phyloP scores from a whole-genome alignment of 1,140 invertebrate genomes.

The Drosophila chauvacae region DNA sequence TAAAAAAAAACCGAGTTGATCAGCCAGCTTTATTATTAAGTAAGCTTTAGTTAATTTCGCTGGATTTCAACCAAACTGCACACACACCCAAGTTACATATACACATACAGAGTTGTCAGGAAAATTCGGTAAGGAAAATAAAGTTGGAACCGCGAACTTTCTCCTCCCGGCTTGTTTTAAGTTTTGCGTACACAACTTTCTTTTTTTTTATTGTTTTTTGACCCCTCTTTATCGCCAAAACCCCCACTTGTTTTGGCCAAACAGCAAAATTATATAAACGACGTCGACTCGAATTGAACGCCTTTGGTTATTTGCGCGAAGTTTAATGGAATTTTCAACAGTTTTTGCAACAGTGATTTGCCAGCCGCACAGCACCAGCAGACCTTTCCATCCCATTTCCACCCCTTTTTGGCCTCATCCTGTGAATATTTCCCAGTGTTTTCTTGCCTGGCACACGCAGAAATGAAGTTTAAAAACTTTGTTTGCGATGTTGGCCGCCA shows the following conservation, averaged over 20 bases:
- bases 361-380: slow-evolving; percentile 44
- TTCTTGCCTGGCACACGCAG: slow-evolving; percentile 23
- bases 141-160: slow-evolving; percentile 12
- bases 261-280: slow-evolving; percentile 77
- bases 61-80: slow-evolving; percentile 24
- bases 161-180: slow-evolving; percentile 53
- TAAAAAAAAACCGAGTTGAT: slow-evolving; percentile 5
- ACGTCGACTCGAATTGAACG: slow-evolving; percentile 81
- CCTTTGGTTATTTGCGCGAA: slow-evolving; percentile 81
- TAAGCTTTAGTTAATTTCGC: slow-evolving; percentile 65
- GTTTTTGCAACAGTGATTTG: slow-evolving; percentile 79
- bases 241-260: slow-evolving; percentile 62
- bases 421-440: slow-evolving; percentile 43
- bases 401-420: slow-evolving; percentile 8
- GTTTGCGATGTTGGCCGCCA: slow-evolving; percentile 32
- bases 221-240: slow-evolving; percentile 21
- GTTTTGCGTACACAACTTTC: slow-evolving; percentile 65
- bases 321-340: slow-evolving; percentile 83
- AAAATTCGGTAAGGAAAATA: background rate
- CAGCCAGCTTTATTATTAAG: slow-evolving; percentile 59
- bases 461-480: slow-evolving; percentile 63
- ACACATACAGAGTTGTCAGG: background rate
- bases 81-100: background rate
- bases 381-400: background rate
- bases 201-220: slow-evolving; percentile 8